A percentile compares a stretch with the other conserved stretches of the same genome.
Evolutionary conservation across 2,888 invertebrate genomes (phyloP).

Genomic region (Abrostola tripartita): DNA sequence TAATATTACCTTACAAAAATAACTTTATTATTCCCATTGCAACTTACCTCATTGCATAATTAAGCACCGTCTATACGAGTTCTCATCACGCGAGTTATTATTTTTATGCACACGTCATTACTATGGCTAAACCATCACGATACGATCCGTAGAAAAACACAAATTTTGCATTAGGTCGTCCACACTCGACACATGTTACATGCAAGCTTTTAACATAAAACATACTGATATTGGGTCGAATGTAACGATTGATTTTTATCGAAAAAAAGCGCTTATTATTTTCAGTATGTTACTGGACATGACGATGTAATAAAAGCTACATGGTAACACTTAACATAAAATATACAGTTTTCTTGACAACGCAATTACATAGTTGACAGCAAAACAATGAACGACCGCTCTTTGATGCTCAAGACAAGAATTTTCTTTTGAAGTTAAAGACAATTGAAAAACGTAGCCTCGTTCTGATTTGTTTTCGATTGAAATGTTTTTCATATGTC

Average conservation of each 20-base stretch:
- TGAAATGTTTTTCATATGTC: background rate
- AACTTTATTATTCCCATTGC: slow-evolving; percentile 4
- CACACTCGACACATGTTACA: slow-evolving; percentile 16
- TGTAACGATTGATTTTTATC: background rate
- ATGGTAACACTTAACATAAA: background rate
- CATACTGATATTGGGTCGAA: background rate
- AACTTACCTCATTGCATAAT: slow-evolving; percentile 6
- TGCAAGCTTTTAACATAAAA: slow-evolving; percentile 36
- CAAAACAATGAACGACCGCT: background rate
- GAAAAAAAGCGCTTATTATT: background rate
- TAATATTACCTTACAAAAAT: background rate
- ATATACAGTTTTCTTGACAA: background rate
- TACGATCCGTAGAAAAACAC: slow-evolving; percentile 14
- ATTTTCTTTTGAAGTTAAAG: background rate
- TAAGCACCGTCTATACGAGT: slow-evolving; percentile 8
- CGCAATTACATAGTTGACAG: background rate
- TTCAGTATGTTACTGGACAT: background rate
- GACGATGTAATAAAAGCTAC: background rate
- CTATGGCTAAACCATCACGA: slow-evolving; percentile 6
- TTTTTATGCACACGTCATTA: slow-evolving; percentile 4
- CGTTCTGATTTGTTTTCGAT: background rate
- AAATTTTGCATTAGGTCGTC: slow-evolving; percentile 35
- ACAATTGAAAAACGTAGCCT: slow-evolving; percentile 2
- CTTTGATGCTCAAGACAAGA: background rate
- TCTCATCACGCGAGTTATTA: slow-evolving; percentile 15